phyloP scores from a whole-genome alignment of 2,797 vertebrate species.

The Poecilia picta region DNA sequence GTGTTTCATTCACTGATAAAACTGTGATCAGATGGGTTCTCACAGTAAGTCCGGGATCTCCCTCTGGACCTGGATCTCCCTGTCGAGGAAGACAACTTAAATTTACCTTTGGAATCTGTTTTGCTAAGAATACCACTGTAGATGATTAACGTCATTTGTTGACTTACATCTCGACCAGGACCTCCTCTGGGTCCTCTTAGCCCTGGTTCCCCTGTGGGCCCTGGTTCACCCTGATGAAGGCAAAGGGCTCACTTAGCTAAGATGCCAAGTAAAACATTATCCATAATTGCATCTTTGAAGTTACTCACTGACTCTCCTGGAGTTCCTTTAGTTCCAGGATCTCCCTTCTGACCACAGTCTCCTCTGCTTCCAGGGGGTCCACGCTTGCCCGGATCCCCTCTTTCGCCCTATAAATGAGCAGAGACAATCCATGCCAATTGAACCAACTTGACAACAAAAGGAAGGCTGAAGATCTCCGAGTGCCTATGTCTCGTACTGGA shows the following conservation, averaged over 20 bases:
- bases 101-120: slow-evolving; percentile 8
- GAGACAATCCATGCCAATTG: slow-evolving; percentile 1
- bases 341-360: slow-evolving; percentile 90
- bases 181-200: slow-evolving; percentile 72
- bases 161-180: slow-evolving; percentile 66
- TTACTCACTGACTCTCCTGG: slow-evolving; percentile 82
- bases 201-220: slow-evolving; percentile 77
- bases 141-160: background rate
- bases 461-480: background rate
- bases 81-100: slow-evolving; percentile 62
- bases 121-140: background rate
- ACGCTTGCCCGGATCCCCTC: slow-evolving; percentile 83
- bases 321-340: slow-evolving; percentile 83
- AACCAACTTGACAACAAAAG: background rate
- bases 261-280: background rate
- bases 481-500: slow-evolving; percentile 71
- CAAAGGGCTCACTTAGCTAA: slow-evolving; percentile 12
- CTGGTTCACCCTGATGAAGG: slow-evolving; percentile 76
- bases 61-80: slow-evolving; percentile 89
- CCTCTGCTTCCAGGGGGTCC: slow-evolving; percentile 90
- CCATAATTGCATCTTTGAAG: background rate
- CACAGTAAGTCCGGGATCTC: slow-evolving; percentile 95
- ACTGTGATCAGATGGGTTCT: slow-evolving; percentile 59
- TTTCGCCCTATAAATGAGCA: slow-evolving; percentile 84
- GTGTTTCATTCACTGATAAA: slow-evolving; percentile 4